Base-by-base conservation (phyloP, 2,113 vertebrate genomes). In the Otis tarda region DNA sequence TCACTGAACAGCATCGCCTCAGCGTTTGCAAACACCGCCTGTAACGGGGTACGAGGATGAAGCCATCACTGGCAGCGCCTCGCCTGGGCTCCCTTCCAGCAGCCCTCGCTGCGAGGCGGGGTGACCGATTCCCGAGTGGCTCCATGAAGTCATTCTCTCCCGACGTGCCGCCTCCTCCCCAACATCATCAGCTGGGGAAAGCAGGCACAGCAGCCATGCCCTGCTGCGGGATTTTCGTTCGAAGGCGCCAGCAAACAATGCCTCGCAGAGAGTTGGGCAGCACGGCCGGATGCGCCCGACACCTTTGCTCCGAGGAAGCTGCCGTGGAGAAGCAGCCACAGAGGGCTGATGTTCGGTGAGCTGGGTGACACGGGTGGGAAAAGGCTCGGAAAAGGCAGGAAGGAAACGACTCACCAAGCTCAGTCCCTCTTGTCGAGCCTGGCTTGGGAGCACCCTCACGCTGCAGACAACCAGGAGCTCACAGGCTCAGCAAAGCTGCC, bases 31-130 rank as follows among this genome's bases (percentile, higher is more conserved):
- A 71, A 81, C 69, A 30, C 65, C 43, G 88, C 76, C 86, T 64
- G 71, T 76, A 73, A 68, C 6, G 21, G 96, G 93, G 43, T 30
- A 14, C 7, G 14, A 93, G 89, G 87, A 95, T 95, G 96, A 95
- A 97, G 71, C 45, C 93, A 96, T 75, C 74, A 9, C 30, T 95
- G 95, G 96, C 94, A 97, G 71, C 1, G 39, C 90, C 78, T 24
- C 2, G 13, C 61, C 82, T 61, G 77, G 95, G 90, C 93, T 80
- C 56, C 61, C 64, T 35, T 90, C 95, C 96, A 97, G 82, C 83
- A 91, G 73, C 83, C 70, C 85, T 94, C 1, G 0, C 82, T 75
- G 71, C 0, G 0, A 89, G 85, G 63, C 39, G 52, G 76, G 73
- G 71, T 81, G 90, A 85, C 73, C 28, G 4, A 43, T 86, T 92